Base-by-base conservation (phyloP, 2,888 invertebrate species). In the Drosophila anomalata region DNA sequence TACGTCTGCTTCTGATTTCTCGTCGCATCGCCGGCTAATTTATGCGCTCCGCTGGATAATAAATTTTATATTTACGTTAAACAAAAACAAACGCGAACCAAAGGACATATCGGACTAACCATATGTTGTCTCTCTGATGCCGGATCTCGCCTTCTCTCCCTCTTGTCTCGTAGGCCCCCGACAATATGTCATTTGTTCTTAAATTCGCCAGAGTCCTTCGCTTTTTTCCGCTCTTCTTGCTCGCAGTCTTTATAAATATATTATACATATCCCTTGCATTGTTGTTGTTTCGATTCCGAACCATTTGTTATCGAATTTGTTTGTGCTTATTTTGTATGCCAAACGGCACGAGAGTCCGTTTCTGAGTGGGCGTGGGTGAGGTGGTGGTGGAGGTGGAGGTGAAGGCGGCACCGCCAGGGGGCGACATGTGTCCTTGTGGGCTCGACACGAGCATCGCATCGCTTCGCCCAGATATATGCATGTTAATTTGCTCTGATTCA, bases 231-330 rank as follows among this genome's bases (percentile, higher is more conserved):
- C 29, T 46, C 39, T 46, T 1, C 41, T 20, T 11, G 11, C 17
- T 47, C 20, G 33, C 50, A 22, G 58, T 17, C 29, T 62, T 52
- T 78, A 76, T 72, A 78, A 58, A 72, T 70, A 67, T 61, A 61
- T 77, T 54, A 62, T 73, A 29, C 9, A 24, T 61, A 52, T 44
- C 44, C 61, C 46, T 56, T 24, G 57, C 46, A 61, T 62, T 76
- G 70, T 80, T 82, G 77, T 75, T 80, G 69, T 73, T 79, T 77
- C 76, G 77, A 76, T 84, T 85, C 79, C 73, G 56, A 82, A 83
- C 86, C 84, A 84, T 84, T 84, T 84, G 86, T 84, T 84, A 84
- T 84, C 83, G 84, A 85, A 86, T 86, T 85, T 80, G 81, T 74
- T 76, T 67, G 67, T 76, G 75, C 82, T 76, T 73, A 83, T 79